Evolutionary conservation across 2,888 invertebrate species (phyloP).

Genomic region (Danaus chrysippus): DNA sequence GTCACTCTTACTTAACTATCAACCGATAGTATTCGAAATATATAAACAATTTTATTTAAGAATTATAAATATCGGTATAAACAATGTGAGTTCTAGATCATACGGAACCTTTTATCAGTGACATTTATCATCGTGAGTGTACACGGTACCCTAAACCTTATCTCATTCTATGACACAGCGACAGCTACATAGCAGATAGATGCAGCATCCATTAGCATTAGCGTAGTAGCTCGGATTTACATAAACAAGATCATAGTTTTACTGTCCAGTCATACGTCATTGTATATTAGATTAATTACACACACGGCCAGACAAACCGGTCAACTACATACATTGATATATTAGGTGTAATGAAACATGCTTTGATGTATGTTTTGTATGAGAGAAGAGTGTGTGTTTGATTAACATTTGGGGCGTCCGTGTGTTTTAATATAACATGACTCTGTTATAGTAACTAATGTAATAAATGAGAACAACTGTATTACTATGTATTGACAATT

Average conservation of each 20-base stretch:
- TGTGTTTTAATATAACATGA: no score
- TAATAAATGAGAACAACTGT: no score
- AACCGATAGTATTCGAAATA: no score
- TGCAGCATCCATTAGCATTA: constrained; percentile 13
- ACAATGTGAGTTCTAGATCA: no score
- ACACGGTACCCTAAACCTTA: constrained; percentile 3
- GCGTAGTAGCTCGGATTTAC: constrained; percentile 34
- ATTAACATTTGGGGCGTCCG: no score
- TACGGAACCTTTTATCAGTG: constrained; percentile 14
- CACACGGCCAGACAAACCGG: neutral
- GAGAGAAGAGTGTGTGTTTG: neutral
- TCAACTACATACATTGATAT: constrained; percentile 2
- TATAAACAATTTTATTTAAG: no score
- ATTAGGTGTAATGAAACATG: neutral
- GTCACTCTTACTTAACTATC: no score
- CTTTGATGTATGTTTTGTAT: neutral
- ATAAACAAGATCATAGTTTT: constrained; percentile 38
- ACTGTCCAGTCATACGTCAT: constrained; percentile 38
- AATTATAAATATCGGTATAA: neutral
- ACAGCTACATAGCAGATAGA: constrained; percentile 9
- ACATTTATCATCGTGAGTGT: neutral
- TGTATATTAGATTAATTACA: constrained; percentile 13
- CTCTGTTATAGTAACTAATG: no score
- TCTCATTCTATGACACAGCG: neutral
- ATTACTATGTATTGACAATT: no score